Base-by-base conservation (phyloP, 2,888 invertebrate species). In the Ennomos quercinarius region DNA sequence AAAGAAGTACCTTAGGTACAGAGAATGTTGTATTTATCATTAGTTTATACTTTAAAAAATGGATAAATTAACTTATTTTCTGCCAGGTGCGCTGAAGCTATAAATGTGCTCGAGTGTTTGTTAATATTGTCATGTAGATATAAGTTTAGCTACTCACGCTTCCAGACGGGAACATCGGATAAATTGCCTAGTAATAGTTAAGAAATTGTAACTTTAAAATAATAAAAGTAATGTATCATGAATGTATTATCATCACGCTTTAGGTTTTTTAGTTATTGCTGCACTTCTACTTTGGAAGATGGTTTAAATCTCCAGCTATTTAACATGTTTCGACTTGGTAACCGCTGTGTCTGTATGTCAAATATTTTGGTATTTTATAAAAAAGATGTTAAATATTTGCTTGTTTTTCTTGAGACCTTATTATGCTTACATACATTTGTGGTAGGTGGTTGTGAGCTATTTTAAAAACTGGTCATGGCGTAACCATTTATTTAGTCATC, bases 321-420 rank as follows among this genome's bases (percentile, higher is more conserved):
- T 73, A 72, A 71, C 68, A 66, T 62, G 66, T 79, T 78, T 74
- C 71, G 75, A 78, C 74, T 83, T 77, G 67, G 74, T 77, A 73
- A 78, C 76, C 78, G 76, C 76, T 77, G 77, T 81, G 76, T 78
- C 78, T 72, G 75, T 76, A 77, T 72, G 70, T 77, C 71, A 74
- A 76, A 81, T 80, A 82, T 86, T 86, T 86, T 86, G 85, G 80
- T 87, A 86, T 84, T 87, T 87, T 84, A 78, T 87, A 86, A 80
- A 85, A 85, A 85, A 61, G 56, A 43, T 37, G 27, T 45, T 59
- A 64, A 64, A 62, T 36, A 42, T 47, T 58, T 27, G 13, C 13
- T 12, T 46, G 43, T 48, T 45, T 57, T 57, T 57, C 3, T 17
- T 47, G 1, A 38, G 10, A 10, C 17, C 47, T 47, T 13, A 4